phyloP scores from a whole-genome alignment of 2,797 vertebrate species.

The Sardinella longiceps region DNA sequence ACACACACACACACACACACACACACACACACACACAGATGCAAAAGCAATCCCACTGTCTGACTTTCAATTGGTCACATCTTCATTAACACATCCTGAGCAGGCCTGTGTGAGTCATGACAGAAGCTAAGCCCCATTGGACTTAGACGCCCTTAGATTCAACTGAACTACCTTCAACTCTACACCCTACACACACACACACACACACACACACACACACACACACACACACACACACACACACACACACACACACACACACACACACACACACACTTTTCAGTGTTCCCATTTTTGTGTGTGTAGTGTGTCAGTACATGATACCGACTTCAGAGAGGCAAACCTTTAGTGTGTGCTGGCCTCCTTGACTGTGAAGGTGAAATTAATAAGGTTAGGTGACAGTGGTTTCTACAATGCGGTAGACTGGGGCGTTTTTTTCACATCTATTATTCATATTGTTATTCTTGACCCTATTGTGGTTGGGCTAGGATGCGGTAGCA shows the following conservation, averaged over 20 bases:
- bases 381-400: constrained; percentile 2
- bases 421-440: not conserved
- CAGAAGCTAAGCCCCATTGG: constrained; percentile 28
- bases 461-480: constrained; percentile 7
- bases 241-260: not conserved
- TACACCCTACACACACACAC: not conserved
- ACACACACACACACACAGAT: not conserved
- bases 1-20: not conserved
- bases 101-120: constrained; percentile 26
- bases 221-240: not conserved
- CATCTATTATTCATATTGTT: constrained; percentile 23
- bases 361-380: constrained; percentile 14
- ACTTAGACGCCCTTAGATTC: not conserved
- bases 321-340: constrained; percentile 5
- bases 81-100: constrained; percentile 42
- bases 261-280: not conserved
- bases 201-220: not conserved
- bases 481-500: not conserved
- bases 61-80: constrained; percentile 36
- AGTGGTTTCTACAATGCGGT: not conserved
- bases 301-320: not conserved
- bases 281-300: not conserved
- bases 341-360: not conserved
- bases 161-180: not conserved
- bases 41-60: not conserved